A percentile compares a stretch with the other conserved stretches of the same genome.
These are phyloP conservation scores for Diaperis boleti DNA, from an alignment of 2,888 invertebrate genomes.

Conservation along the genomic window DNA sequence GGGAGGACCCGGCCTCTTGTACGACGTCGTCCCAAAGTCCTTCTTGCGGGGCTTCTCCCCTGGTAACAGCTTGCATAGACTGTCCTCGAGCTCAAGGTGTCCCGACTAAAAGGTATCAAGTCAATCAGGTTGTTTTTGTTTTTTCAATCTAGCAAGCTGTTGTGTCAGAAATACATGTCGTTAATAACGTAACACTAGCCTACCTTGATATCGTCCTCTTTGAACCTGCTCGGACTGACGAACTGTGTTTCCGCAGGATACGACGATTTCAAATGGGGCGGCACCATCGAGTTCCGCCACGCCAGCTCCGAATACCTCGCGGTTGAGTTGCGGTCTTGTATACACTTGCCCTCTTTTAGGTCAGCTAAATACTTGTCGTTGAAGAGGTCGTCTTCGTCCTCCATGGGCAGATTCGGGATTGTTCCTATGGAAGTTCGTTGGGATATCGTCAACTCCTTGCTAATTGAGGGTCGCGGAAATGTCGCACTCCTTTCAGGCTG, in stretches of 20 bases:
- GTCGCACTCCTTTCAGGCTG: conserved; percentile 38
- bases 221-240: conserved; percentile 68
- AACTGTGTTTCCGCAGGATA: conserved; percentile 87
- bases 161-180: too few species aligned
- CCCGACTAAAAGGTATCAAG: conserved; percentile 55
- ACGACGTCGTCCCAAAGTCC: conserved; percentile 78
- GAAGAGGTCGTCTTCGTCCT: conserved; percentile 89
- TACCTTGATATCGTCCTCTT: conserved; percentile 77
- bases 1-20: conserved; percentile 88
- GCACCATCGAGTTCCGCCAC: conserved; percentile 83
- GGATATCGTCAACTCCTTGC: conserved; percentile 50
- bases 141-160: too few species aligned
- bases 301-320: conserved; percentile 77
- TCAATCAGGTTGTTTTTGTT: too few species aligned
- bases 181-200: too few species aligned
- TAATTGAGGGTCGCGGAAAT: conserved; percentile 40
- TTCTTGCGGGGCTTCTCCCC: conserved; percentile 68
- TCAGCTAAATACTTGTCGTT: conserved; percentile 83
- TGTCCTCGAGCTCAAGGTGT: conserved; percentile 62
- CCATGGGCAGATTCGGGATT: conserved; percentile 73
- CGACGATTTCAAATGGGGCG: conserved; percentile 87
- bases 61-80: conserved; percentile 64
- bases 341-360: conserved; percentile 72
- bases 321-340: conserved; percentile 57
- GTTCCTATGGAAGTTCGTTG: conserved; percentile 52